phyloP scores from a whole-genome alignment of 2,797 vertebrate species.

The Cossypha polioptera region DNA sequence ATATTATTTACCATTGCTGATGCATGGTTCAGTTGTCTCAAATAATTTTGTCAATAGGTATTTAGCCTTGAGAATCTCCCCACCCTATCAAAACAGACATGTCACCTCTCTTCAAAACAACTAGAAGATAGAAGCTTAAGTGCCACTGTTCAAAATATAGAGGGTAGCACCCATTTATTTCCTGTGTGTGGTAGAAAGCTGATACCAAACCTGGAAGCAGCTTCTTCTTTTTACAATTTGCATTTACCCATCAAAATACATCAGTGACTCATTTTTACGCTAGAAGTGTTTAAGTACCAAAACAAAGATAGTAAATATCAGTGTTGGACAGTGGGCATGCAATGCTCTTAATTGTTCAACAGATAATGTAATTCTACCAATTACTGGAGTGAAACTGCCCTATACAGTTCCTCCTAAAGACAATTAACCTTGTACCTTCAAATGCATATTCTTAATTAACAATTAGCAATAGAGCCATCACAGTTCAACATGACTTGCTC shows the following conservation, averaged over 20 bases:
- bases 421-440: background rate
- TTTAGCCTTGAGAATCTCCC: background rate
- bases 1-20: background rate
- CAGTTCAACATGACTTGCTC: background rate
- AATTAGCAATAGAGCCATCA: background rate
- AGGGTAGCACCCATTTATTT: slow-evolving; percentile 64
- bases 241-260: background rate
- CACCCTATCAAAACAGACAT: background rate
- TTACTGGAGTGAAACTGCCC: background rate
- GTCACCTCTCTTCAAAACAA: slow-evolving; percentile 44
- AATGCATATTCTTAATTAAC: background rate
- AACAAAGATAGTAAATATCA: background rate
- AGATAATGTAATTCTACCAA: background rate
- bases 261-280: background rate
- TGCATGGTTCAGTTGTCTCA: background rate
- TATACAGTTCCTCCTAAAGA: background rate
- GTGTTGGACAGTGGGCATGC: background rate
- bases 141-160: slow-evolving; percentile 17
- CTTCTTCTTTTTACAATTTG: slow-evolving; percentile 22
- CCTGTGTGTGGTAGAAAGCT: slow-evolving; percentile 40
- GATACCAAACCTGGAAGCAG: slow-evolving; percentile 27
- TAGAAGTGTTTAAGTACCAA: background rate
- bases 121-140: background rate
- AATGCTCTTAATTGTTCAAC: background rate
- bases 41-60: background rate